Conservation (phyloP, 2,888 invertebrate genomes). For the Leptodirus hochenwartii region DNA sequence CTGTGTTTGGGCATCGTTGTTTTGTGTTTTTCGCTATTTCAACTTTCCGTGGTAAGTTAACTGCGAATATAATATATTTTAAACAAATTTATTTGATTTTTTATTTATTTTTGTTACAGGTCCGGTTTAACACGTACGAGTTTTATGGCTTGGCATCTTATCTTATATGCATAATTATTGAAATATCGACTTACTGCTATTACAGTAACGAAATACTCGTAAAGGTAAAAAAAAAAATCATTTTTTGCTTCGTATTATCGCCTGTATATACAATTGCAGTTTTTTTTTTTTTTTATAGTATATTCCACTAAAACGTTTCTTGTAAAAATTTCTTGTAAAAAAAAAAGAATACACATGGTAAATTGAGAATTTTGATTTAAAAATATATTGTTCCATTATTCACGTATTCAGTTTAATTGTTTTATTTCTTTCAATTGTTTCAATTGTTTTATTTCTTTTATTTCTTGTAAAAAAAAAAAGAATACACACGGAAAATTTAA, state of each 20-base stretch:
- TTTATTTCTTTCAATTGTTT: background rate
- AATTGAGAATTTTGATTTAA: conserved; percentile 1
- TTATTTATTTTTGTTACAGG: no score
- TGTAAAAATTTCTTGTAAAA: background rate
- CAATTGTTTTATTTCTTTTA: conserved; percentile 1
- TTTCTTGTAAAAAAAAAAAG: no score
- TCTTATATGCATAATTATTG: conserved; percentile 33
- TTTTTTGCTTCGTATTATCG: no score
- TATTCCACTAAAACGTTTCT: background rate
- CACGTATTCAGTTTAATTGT: background rate
- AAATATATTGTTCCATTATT: background rate
- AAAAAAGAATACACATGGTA: background rate
- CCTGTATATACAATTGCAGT: no score
- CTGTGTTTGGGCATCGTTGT: no score
- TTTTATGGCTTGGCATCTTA: conserved; percentile 34
- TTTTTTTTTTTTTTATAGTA: conserved; percentile 1
- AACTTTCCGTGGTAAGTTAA: no score
- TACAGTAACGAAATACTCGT: conserved; percentile 36
- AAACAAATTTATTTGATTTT: no score
- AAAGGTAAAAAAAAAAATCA: conserved; percentile 31
- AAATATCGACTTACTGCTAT: conserved; percentile 37
- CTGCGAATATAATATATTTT: no score
- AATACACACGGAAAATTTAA: background rate
- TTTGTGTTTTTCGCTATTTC: no score
- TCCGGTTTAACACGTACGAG: no score